Evolutionary conservation across 2,797 vertebrate genomes (phyloP).

Genomic region (Hemitrygon akajei): DNA sequence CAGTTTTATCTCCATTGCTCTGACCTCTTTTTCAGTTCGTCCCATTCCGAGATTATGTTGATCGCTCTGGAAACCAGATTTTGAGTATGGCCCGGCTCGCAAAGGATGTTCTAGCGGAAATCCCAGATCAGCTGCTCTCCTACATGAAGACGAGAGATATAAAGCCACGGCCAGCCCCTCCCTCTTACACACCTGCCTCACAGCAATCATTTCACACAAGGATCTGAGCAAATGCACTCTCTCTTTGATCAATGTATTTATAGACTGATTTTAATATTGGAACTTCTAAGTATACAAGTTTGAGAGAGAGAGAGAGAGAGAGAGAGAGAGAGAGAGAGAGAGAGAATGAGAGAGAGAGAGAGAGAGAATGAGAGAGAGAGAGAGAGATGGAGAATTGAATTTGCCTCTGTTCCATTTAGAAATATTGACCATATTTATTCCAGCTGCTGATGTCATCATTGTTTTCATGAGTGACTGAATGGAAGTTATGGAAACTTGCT

Average conservation of each 20-base stretch:
- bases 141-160: conserved; percentile 81
- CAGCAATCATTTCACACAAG: conserved; percentile 27
- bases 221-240: background rate
- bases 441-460: conserved; percentile 8
- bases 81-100: conserved; percentile 91
- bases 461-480: background rate
- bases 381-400: background rate
- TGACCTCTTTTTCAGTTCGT: conserved; percentile 70
- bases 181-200: conserved; percentile 43
- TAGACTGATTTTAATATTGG: conserved; percentile 26
- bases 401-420: background rate
- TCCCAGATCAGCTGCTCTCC: conserved; percentile 84
- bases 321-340: background rate
- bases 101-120: conserved; percentile 82
- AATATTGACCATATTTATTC: conserved; percentile 21
- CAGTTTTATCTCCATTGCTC: conserved; percentile 32
- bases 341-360: background rate
- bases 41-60: conserved; percentile 92
- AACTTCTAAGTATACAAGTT: background rate
- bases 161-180: conserved; percentile 64
- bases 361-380: background rate
- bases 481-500: conserved; percentile 9
- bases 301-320: background rate
- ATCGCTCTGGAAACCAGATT: conserved; percentile 88
- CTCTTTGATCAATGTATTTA: conserved; percentile 7